Evolutionary conservation across 2,888 invertebrate species (phyloP), one percentile per base, ranked within the genome.

Genomic region (Mythimna pallens): DNA sequence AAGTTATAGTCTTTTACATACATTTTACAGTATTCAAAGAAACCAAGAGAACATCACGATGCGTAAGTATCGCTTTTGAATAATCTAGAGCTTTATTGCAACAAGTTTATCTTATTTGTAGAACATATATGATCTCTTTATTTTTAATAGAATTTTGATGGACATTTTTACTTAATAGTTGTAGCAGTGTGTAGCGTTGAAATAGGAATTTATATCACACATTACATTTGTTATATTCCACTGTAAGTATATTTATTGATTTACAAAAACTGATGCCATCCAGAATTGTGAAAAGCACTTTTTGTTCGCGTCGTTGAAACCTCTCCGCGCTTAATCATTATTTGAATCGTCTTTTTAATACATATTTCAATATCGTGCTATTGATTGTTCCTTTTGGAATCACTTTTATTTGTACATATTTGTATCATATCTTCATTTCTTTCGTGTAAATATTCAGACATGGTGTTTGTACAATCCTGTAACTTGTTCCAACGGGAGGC

Each of bases 141-240:
- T 95, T 95, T 87, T 93, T 95, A 95, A 94, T 95, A 93, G 91
- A 93, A 93, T 94, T 95, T 95, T 95, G 94, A 95, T 94, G 95
- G 95, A 94, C 95, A 93, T 95, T 95, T 94, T 95, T 96, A 96
- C 95, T 95, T 96, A 95, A 94, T 95, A 95, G 94, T 90, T 92
- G 91, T 95, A 95, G 92, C 92, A 86, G 90, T 92, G 90, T 92
- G 91, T 93, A 94, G 91, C 87, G 81, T 92, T 92, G 91, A 89
- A 89, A 90, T 94, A 93, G 91, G 86, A 86, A 84, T 90, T 88
- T 87, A 83, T 87, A 89, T 92, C 92, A 92, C 93, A 93, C 93
- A 92, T 93, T 88, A 90, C 87, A 87, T 92, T 92, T 91, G 88
- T 90, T 90, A 87, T 90, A 89, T 87, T 86, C 81, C 84, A 87